Base-by-base conservation (phyloP, 2,888 invertebrate species). In the Hemicrepidius hirtus region DNA sequence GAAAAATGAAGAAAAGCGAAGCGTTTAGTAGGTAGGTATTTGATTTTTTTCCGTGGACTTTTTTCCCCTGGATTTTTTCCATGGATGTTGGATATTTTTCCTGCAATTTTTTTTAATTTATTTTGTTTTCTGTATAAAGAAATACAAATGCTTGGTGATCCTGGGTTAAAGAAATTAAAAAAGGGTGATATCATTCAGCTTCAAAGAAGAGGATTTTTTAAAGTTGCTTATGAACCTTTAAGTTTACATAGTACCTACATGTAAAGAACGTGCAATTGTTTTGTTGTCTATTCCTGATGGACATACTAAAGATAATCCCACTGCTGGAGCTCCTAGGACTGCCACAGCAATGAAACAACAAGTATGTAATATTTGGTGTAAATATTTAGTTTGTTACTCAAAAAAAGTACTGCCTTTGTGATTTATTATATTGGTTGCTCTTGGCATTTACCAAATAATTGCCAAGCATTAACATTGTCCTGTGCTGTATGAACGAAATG, bases 231-330 rank as follows among this genome's bases (percentile, higher is more conserved):
- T 80, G 88, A 90, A 35, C 89, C 92, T 3, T 86, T 90, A 65
- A 95, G 94, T 78, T 87, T 90, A 46, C 90, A 92, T 84, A n/a
- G n/a, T n/a, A n/a, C n/a, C n/a, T n/a, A 92, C 94, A 0, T 91
- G 92, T 44, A 90, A 90, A 21, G 90, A 91, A 78, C 90, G 92
- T 35, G 96, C 98, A 0, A 89, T 97, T 71, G 89, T 98, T 50
- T 88, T 99, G 55, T 94, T 99, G 85, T 94, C 95, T 80, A 94
- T 99, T 80, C 99, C 99, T 0, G 99, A 99, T 87, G 99, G 99
- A 55, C 95, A 95, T 83, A 91, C 92, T 21, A 95, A 95, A 85
- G 93, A 94, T 76, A 90, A 91, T 88, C 92, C 93, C 0, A 85
- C 88, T 13, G 87, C 87, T 7, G 81, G 87, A 9, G 85, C 87